Percentiles rank a stretch among this genome's conserved stretches.
These are phyloP conservation scores for Mycteria americana DNA, from an alignment of 2,797 vertebrate species.

Conservation along the genomic window DNA sequence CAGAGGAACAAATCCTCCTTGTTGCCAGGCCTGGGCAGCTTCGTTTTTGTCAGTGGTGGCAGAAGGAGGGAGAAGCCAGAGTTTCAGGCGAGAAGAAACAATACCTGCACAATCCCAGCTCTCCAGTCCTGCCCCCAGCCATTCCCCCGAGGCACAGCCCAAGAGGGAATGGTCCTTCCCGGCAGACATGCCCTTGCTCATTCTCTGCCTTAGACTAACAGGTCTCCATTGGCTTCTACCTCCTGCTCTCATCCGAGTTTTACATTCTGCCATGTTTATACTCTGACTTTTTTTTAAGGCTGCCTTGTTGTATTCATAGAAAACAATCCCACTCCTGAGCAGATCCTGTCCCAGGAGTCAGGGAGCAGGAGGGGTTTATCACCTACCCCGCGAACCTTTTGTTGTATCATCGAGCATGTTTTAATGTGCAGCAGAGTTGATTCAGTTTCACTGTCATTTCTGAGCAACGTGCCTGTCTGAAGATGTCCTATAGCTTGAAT, in stretches of 20 bases:
- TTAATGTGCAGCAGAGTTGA: not conserved
- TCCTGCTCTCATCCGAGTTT: not conserved
- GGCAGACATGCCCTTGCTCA: fast-evolving
- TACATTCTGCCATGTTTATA: not conserved
- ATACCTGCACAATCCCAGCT: not conserved
- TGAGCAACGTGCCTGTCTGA: not conserved
- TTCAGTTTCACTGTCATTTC: not conserved
- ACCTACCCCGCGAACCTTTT: not conserved
- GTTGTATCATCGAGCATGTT: not conserved
- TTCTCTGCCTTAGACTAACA: not conserved
- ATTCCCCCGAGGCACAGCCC: not conserved
- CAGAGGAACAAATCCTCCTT: not conserved
- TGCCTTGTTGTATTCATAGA: not conserved
- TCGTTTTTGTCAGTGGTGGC: not conserved
- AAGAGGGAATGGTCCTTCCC: not conserved
- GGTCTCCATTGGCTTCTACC: not conserved
- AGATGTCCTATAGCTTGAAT: not conserved
- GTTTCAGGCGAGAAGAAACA: not conserved
- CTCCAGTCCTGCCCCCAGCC: not conserved
- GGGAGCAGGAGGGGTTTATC: not conserved
- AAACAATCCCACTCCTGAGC: not conserved
- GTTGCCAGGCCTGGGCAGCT: not conserved
- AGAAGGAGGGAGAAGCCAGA: not conserved
- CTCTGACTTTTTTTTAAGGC: not conserved
- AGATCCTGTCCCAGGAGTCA: not conserved